Evolutionary conservation across 2,113 vertebrate species (phyloP).

Genomic region (Mionectes macconnelli): DNA sequence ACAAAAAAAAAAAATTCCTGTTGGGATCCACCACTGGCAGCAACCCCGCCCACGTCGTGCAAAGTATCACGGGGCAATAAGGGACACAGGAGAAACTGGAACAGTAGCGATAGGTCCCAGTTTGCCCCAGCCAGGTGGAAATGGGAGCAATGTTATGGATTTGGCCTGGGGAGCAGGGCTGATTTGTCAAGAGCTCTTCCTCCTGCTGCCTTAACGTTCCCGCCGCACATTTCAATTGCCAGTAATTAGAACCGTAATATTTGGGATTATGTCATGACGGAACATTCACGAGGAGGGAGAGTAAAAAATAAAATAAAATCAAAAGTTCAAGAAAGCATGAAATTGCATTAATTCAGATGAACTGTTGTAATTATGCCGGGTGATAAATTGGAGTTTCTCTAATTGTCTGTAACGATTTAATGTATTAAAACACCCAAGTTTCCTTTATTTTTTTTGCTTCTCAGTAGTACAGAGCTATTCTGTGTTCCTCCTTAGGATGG

Average conservation of each 20-base stretch:
- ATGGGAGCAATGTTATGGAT: background rate
- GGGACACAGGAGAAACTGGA: background rate
- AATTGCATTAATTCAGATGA: conserved; percentile 60
- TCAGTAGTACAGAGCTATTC: background rate
- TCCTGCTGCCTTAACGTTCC: background rate
- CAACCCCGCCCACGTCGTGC: background rate
- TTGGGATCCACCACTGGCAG: background rate
- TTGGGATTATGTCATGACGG: conserved; percentile 51
- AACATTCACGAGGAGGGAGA: background rate
- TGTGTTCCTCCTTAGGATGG: background rate
- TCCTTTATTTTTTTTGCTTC: background rate
- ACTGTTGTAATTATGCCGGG: conserved; percentile 41
- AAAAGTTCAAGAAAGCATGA: conserved; percentile 59
- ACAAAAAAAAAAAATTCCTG: background rate
- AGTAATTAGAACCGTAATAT: conserved; percentile 30
- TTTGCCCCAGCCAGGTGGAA: background rate
- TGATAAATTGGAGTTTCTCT: conserved; percentile 45
- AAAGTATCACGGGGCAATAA: background rate
- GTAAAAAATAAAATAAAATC: background rate
- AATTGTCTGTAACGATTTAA: conserved; percentile 17
- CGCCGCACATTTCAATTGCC: conserved; percentile 1
- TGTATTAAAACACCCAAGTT: background rate
- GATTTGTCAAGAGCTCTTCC: background rate
- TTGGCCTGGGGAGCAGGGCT: background rate
- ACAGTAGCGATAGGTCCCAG: background rate